Conservation (phyloP, 2,113 vertebrate genomes). For the Edolisoma coerulescens region DNA sequence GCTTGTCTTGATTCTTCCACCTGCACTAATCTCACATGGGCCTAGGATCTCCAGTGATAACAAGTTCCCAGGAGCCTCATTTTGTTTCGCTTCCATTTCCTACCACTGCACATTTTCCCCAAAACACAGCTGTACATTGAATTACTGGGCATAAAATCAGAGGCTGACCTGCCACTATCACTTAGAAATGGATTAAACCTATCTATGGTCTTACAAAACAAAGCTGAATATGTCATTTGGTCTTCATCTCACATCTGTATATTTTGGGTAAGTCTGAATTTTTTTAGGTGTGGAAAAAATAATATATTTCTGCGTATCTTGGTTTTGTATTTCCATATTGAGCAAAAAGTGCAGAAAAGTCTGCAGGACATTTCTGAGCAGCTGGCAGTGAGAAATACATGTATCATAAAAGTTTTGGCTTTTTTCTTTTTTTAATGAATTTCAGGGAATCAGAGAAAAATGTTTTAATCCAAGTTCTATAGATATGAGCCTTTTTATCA, state of each 20-base stretch:
- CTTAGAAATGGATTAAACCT: not conserved
- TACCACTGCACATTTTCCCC: not conserved
- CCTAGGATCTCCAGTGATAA: not conserved
- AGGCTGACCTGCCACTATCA: not conserved
- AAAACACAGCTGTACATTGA: not conserved
- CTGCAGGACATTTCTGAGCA: not conserved
- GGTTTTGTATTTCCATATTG: not conserved
- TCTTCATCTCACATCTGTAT: not conserved
- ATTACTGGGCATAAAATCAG: not conserved
- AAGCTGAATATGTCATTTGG: not conserved
- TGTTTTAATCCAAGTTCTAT: not conserved
- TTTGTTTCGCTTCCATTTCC: not conserved
- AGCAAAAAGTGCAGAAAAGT: not conserved
- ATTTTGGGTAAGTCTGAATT: not conserved
- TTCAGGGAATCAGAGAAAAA: not conserved
- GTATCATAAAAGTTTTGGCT: not conserved
- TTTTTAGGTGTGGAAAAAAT: not conserved
- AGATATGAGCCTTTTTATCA: not conserved
- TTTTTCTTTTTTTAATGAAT: not conserved
- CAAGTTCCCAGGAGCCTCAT: not conserved
- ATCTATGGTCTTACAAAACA: not conserved
- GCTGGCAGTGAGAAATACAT: not conserved
- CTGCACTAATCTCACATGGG: not conserved
- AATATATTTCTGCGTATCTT: rapidly evolving
- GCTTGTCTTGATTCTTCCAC: not conserved